Evolutionary conservation across 2,888 invertebrate species (phyloP).

Genomic region (Stictocephala bisonia): DNA sequence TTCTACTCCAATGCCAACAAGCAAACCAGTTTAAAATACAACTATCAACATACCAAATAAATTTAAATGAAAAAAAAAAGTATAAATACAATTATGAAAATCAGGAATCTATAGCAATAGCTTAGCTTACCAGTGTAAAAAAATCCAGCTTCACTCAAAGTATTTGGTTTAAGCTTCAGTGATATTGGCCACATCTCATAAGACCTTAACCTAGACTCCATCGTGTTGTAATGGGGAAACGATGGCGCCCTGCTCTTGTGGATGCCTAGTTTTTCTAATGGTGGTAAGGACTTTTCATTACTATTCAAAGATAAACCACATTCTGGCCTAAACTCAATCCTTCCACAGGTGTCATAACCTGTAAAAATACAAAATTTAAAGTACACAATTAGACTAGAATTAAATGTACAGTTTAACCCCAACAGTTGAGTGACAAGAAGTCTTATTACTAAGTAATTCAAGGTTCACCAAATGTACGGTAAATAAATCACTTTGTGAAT

Average conservation of each 20-base stretch:
- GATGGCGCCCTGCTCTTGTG: conserved; percentile 68
- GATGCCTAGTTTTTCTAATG: conserved; percentile 52
- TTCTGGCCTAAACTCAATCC: conserved; percentile 52
- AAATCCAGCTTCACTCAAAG: conserved; percentile 90
- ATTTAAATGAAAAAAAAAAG: too few relatives aligned
- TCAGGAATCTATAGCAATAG: too few relatives aligned
- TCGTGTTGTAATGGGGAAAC: conserved; percentile 77
- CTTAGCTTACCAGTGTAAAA: conserved; percentile 83
- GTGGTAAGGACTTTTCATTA: conserved; percentile 19
- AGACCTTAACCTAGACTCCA: conserved; percentile 76
- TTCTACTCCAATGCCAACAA: too few relatives aligned
- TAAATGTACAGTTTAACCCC: background rate
- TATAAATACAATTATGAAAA: too few relatives aligned
- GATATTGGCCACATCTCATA: conserved; percentile 85
- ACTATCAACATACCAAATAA: too few relatives aligned
- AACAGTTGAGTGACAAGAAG: background rate
- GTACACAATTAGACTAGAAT: background rate
- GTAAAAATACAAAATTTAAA: conserved; percentile 35
- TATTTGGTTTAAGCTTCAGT: conserved; percentile 82
- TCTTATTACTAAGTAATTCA: too few relatives aligned
- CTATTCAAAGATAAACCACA: conserved; percentile 3
- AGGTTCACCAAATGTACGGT: too few relatives aligned
- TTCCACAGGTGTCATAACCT: conserved; percentile 58
- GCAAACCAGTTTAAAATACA: too few relatives aligned
- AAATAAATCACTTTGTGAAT: too few relatives aligned